phyloP scores from a whole-genome alignment of 2,113 vertebrate genomes.

The Baryphthengus martii region DNA sequence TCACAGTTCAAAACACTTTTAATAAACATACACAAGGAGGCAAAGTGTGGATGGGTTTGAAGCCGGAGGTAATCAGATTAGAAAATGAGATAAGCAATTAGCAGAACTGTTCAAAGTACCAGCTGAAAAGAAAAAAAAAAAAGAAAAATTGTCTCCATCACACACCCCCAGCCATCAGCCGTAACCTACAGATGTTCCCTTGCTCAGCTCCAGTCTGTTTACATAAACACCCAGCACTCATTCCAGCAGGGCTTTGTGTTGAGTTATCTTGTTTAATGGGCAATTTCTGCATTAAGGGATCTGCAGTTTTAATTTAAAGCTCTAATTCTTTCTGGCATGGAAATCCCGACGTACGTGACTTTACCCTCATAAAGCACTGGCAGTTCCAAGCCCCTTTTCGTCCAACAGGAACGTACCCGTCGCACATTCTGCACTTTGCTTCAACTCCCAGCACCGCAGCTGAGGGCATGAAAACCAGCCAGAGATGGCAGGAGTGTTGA shows the following conservation, averaged over 20 bases:
- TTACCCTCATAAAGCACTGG: constrained; percentile 23
- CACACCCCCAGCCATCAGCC: not conserved
- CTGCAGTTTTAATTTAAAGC: constrained; percentile 8
- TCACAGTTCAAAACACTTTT: constrained; percentile 27
- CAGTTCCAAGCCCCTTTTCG: not conserved
- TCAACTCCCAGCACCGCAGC: not conserved
- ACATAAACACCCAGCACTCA: not conserved
- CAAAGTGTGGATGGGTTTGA: not conserved
- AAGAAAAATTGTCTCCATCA: not conserved
- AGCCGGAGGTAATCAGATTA: constrained; percentile 19
- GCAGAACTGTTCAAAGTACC: not conserved
- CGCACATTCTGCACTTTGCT: constrained; percentile 1
- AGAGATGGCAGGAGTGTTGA: not conserved
- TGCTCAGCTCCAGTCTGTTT: not conserved
- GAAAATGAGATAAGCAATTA: constrained; percentile 19
- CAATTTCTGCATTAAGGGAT: constrained; percentile 61
- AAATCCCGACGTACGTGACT: constrained; percentile 62
- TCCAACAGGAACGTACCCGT: not conserved
- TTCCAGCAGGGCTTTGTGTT: constrained; percentile 11
- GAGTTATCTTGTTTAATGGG: constrained; percentile 43
- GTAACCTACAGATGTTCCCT: not conserved
- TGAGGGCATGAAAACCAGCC: not conserved
- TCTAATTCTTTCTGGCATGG: constrained; percentile 62
- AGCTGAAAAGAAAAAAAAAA: not conserved
- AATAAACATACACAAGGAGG: not conserved